Conservation (phyloP, 2,797 vertebrate genomes). For the Limosa lapponica region DNA sequence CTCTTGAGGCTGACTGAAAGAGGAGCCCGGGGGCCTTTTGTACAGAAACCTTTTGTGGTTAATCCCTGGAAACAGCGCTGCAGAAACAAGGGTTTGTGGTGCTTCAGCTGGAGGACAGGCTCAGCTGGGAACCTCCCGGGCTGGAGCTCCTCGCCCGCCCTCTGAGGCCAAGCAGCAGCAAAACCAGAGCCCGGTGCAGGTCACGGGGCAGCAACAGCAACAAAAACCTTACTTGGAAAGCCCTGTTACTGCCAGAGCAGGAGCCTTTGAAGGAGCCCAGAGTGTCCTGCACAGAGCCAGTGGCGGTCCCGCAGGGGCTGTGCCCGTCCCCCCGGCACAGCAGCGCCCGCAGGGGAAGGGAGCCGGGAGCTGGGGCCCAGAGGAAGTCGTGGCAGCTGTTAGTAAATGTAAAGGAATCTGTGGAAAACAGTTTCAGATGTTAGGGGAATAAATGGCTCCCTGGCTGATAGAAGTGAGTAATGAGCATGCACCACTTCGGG, state of each 20-base stretch:
- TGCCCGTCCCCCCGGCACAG: rapidly evolving
- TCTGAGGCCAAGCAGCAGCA: not conserved
- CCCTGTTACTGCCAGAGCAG: not conserved
- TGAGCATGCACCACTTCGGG: rapidly evolving
- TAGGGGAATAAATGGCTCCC: not conserved
- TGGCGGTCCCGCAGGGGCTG: not conserved
- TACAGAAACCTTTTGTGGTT: conserved; percentile 52
- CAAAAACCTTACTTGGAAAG: not conserved
- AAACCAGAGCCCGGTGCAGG: not conserved
- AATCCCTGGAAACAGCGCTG: conserved; percentile 28
- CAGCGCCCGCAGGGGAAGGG: rapidly evolving
- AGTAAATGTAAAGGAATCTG: conserved; percentile 31
- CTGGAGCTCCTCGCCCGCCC: not conserved
- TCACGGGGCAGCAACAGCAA: not conserved
- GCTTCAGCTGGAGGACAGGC: not conserved
- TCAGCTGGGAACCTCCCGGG: not conserved
- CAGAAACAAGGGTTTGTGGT: not conserved
- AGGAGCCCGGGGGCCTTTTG: conserved; percentile 67
- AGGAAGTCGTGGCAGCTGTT: not conserved
- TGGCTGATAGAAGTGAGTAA: not conserved
- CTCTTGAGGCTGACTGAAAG: conserved; percentile 62
- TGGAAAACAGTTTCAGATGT: conserved; percentile 26
- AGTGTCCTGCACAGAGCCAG: rapidly evolving
- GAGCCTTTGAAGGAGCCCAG: not conserved
- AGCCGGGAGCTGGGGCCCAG: not conserved